Percentiles rank a stretch among this genome's conserved stretches.
phyloP scores from a whole-genome alignment of 2,888 invertebrate species.

The Dynastes grantii region DNA sequence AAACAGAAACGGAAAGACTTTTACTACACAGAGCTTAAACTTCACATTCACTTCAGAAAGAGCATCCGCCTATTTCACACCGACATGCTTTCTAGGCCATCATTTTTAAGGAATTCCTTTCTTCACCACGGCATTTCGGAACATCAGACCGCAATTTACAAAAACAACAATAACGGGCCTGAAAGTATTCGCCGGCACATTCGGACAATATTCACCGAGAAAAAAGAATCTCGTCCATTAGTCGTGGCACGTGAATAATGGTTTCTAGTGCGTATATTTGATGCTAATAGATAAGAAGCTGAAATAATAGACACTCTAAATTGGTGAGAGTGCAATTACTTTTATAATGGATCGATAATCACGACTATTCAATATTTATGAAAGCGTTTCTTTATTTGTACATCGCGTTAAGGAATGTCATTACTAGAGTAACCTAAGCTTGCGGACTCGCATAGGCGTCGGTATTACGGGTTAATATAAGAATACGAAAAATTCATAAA shows the following conservation, averaged over 20 bases:
- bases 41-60: conserved; percentile 21
- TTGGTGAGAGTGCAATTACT: background rate
- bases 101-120: conserved; percentile 7
- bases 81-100: conserved; percentile 4
- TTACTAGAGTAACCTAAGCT: no score
- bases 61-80: conserved; percentile 11
- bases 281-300: background rate
- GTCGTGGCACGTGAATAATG: background rate
- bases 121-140: background rate
- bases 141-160: background rate
- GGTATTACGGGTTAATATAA: no score
- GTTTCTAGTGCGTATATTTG: background rate
- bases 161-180: background rate
- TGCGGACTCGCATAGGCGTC: no score
- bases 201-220: no score
- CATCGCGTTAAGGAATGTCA: background rate
- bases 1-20: no score
- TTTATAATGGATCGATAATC: background rate
- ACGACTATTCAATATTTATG: no score
- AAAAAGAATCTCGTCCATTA: background rate
- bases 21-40: background rate
- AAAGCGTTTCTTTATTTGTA: background rate
- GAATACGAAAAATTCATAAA: no score
- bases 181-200: background rate
- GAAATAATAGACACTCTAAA: background rate